phyloP scores from a whole-genome alignment of 2,113 vertebrate genomes.

The Neolamprologus toae region DNA sequence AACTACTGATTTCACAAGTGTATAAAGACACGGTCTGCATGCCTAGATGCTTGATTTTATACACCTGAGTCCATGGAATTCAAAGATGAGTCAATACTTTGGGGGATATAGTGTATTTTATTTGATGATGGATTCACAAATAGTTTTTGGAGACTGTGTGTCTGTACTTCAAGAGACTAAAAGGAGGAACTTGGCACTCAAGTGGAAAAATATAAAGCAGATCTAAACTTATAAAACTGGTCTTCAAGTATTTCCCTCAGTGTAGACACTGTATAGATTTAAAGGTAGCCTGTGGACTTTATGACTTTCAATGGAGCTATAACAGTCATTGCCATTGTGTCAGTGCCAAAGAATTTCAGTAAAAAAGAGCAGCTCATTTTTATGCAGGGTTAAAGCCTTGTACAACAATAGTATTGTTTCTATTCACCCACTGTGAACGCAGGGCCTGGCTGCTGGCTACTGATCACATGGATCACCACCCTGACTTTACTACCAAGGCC shows the following conservation, averaged over 20 bases:
- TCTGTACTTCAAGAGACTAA: not conserved
- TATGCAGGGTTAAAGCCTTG: not conserved
- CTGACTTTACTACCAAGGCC: not conserved
- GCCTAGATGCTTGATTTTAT: not conserved
- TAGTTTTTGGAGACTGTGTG: not conserved
- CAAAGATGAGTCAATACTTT: not conserved
- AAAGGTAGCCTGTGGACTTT: not conserved
- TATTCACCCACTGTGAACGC: not conserved
- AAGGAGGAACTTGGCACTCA: not conserved
- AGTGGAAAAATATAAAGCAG: not conserved
- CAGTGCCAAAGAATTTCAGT: not conserved
- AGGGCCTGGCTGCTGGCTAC: not conserved
- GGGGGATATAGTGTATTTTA: not conserved
- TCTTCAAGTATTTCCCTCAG: not conserved
- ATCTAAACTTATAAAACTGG: not conserved
- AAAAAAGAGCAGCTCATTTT: not conserved
- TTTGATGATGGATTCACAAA: not conserved
- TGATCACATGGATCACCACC: constrained; percentile 12
- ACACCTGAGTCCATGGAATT: not conserved
- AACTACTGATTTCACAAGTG: not conserved
- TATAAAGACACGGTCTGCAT: not conserved
- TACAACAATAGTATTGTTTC: not conserved
- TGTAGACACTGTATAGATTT: not conserved
- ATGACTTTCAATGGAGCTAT: not conserved
- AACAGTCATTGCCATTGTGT: not conserved